Conservation (phyloP, 2,113 vertebrate species). For the cattle (Bos taurus) region DNA sequence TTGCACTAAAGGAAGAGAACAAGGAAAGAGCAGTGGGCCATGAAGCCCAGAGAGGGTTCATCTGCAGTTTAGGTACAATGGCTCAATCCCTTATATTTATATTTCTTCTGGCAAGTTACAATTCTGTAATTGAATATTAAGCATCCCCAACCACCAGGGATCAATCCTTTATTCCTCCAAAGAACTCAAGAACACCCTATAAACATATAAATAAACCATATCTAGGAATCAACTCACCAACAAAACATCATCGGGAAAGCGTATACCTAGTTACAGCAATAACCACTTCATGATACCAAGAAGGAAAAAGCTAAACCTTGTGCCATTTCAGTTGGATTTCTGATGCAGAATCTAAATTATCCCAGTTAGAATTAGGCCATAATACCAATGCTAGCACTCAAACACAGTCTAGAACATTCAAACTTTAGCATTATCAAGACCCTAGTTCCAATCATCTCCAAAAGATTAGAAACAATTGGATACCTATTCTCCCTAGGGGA, state of each 20-base stretch:
- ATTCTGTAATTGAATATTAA: neutral
- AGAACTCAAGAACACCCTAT: neutral
- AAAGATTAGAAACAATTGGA: slow-evolving; percentile 20
- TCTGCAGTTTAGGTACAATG: neutral
- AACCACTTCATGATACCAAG: neutral
- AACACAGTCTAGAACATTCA: slow-evolving; percentile 3
- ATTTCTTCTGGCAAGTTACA: slow-evolving; percentile 15
- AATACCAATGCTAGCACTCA: neutral
- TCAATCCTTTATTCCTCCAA: neutral
- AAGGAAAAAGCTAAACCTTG: slow-evolving; percentile 25
- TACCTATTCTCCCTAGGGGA: slow-evolving; percentile 11
- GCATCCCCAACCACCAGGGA: neutral
- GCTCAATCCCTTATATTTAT: neutral
- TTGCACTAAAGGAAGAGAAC: neutral
- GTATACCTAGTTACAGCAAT: neutral
- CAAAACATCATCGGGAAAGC: slow-evolving; percentile 12
- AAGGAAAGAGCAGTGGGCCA: neutral
- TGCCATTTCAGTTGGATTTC: neutral
- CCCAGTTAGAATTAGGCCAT: neutral
- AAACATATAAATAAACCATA: slow-evolving; percentile 32
- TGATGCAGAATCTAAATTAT: slow-evolving; percentile 3
- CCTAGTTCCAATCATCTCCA: slow-evolving; percentile 30
- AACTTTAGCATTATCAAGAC: slow-evolving; percentile 1
- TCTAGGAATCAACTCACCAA: neutral
- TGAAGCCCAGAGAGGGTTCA: neutral